A percentile compares a stretch with the other conserved stretches of the same genome.
phyloP scores from a whole-genome alignment of 2,113 vertebrate species.

The Semicossyphus pulcher region DNA sequence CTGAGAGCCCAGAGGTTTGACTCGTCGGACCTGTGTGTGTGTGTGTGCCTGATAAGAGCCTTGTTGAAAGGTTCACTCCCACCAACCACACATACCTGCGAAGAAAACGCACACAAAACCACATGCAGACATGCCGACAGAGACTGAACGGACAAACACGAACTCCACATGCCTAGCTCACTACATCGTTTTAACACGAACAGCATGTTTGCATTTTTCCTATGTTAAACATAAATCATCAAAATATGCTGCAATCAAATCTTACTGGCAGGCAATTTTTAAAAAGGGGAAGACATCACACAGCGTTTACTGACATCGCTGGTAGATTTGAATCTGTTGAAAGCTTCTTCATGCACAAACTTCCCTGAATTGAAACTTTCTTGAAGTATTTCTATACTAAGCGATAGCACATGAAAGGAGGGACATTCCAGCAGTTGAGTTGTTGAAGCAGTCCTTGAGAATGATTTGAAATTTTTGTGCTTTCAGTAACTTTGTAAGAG shows the following conservation, averaged over 20 bases:
- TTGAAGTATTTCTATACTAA: constrained; percentile 5
- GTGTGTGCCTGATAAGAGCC: constrained; percentile 49
- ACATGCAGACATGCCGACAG: not conserved
- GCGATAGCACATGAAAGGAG: not conserved
- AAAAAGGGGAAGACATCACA: not conserved
- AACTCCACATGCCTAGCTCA: constrained; percentile 1
- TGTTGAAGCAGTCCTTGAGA: constrained; percentile 26
- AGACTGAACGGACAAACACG: constrained; percentile 8
- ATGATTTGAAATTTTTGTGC: not conserved
- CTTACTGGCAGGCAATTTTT: not conserved
- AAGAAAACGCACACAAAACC: not conserved
- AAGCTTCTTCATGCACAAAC: not conserved
- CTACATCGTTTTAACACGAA: constrained; percentile 6
- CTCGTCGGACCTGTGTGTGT: constrained; percentile 29
- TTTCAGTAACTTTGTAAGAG: constrained; percentile 17
- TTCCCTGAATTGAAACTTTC: too few species aligned
- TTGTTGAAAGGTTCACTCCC: constrained; percentile 56
- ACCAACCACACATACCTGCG: constrained; percentile 3
- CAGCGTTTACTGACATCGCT: not conserved
- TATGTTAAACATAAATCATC: not conserved
- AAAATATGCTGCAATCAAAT: constrained; percentile 5
- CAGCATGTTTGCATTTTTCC: constrained; percentile 13
- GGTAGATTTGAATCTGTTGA: not conserved
- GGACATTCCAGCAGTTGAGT: not conserved
- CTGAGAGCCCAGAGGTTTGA: constrained; percentile 12